Base-by-base conservation (phyloP, 1,140 invertebrate species). In the Paracyclopina nana region DNA sequence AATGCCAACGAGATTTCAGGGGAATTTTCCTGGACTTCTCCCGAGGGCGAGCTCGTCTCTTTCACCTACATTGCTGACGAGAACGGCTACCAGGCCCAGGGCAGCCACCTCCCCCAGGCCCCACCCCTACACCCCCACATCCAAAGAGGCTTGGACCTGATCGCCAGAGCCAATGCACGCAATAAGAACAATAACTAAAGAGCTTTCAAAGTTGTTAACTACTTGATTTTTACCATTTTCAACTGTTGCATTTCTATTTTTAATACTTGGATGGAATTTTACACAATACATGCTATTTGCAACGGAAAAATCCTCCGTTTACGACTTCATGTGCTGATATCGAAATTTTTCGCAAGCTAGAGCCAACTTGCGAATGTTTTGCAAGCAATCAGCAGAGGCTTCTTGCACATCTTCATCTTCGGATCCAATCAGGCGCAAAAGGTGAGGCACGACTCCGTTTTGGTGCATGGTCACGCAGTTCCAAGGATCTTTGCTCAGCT, bases 401-500 rank as follows among this genome's bases (percentile, higher is more conserved):
- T 50, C 48, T 41, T 52, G 50, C 11, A 52, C 50, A 11, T 12
- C 50, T 45, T 52, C 50, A 29, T 52, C 50, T 16, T 52, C 38
- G 8, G 50, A 52, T 9, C 50, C 50, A 52, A 52, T 52, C 11
- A 52, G 50, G n/a, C 50, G 34, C 8, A 52, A 27, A 1, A 52
- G 25, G 28, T 52, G 50, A 11, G 64, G 60, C 0, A 69, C 66
- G 41, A 66, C 65, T 11, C 64, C 65, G 27, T 61, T 60, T 55
- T 67, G 63, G 53, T 69, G 66, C 66, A 69, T 69, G n/a, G 63
- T 66, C 46, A 69, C 64, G 58, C 67, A 69, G 55, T 69, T 69
- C 24, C 65, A 60, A 6, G 66, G 65, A 55, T 65, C 60, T 57
- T 67, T 66, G 5, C 65, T 66, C 11, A 69, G 57, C 57, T 69